Conservation (phyloP, 2,888 invertebrate species). For the Muscina levida region DNA sequence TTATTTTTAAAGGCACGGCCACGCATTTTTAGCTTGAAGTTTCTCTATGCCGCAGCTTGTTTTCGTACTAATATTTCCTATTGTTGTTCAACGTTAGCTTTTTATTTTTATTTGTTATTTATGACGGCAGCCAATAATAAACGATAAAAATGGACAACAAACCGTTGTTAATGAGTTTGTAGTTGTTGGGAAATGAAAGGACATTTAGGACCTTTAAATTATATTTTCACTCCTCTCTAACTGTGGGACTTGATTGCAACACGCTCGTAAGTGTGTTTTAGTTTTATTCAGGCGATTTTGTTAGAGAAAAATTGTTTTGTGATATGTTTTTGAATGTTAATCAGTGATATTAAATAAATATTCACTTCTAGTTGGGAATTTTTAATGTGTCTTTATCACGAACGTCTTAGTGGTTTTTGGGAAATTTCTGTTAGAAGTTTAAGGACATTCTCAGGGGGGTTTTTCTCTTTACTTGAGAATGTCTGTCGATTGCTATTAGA, state of each 20-base stretch:
- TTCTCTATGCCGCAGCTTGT: background rate
- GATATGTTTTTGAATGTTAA: background rate
- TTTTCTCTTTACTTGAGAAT: too few species aligned
- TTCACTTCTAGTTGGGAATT: slow-evolving; percentile 5
- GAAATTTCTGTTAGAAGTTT: too few species aligned
- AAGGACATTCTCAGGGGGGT: too few species aligned
- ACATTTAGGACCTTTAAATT: slow-evolving; percentile 52
- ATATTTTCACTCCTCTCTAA: background rate
- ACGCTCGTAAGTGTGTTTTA: slow-evolving; percentile 38
- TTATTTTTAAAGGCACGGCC: slow-evolving; percentile 8
- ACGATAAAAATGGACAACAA: slow-evolving; percentile 33
- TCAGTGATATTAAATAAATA: slow-evolving; percentile 4
- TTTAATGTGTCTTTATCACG: slow-evolving; percentile 46
- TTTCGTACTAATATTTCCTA: background rate
- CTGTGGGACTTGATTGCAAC: slow-evolving; percentile 13
- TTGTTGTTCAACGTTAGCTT: background rate
- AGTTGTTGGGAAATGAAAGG: slow-evolving; percentile 36
- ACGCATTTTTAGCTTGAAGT: slow-evolving; percentile 7
- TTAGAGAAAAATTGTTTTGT: background rate
- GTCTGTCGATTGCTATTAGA: too few species aligned
- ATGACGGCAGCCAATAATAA: background rate
- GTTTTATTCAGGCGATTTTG: slow-evolving; percentile 26
- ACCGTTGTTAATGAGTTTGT: slow-evolving; percentile 40
- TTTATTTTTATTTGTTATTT: slow-evolving; percentile 37
- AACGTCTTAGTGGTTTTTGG: background rate